Evolutionary conservation across 2,888 invertebrate species (phyloP).

Genomic region (Pterostichus niger): DNA sequence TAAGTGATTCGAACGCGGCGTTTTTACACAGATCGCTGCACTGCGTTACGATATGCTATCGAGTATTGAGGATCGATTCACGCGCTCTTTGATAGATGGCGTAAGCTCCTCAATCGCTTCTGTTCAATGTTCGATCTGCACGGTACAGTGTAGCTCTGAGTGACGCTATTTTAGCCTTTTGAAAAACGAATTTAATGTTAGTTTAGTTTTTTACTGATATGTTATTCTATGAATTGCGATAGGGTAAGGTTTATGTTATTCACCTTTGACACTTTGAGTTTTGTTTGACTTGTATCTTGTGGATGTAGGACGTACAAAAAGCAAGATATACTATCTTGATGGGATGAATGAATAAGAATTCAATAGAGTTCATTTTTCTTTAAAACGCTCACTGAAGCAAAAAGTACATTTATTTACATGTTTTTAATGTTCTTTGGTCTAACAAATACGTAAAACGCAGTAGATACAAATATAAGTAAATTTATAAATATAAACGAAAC

Average conservation of each 20-base stretch:
- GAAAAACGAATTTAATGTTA: conserved; percentile 8
- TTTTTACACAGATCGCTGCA: conserved; percentile 9
- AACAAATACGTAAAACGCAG: too few relatives aligned
- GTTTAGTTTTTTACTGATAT: conserved; percentile 23
- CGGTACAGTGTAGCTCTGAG: background rate
- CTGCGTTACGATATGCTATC: background rate
- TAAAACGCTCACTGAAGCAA: too few relatives aligned
- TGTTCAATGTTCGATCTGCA: conserved; percentile 1
- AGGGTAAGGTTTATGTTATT: conserved; percentile 22
- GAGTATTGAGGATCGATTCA: conserved; percentile 14
- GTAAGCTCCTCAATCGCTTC: conserved; percentile 15
- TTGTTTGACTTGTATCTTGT: too few relatives aligned
- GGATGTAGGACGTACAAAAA: too few relatives aligned
- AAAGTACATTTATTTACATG: too few relatives aligned
- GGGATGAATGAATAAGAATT: too few relatives aligned
- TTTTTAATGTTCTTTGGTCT: too few relatives aligned
- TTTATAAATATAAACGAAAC: too few relatives aligned
- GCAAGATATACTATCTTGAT: too few relatives aligned
- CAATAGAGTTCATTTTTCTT: too few relatives aligned
- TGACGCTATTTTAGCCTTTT: conserved; percentile 8
- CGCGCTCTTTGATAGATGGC: conserved; percentile 27
- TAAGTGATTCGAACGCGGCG: conserved; percentile 49
- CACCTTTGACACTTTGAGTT: background rate
- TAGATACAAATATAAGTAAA: too few relatives aligned
- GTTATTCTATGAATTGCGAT: conserved; percentile 31